These are phyloP conservation scores for Scaptomyza polygonia DNA, from an alignment of 2,888 invertebrate species.

Conservation along the genomic window DNA sequence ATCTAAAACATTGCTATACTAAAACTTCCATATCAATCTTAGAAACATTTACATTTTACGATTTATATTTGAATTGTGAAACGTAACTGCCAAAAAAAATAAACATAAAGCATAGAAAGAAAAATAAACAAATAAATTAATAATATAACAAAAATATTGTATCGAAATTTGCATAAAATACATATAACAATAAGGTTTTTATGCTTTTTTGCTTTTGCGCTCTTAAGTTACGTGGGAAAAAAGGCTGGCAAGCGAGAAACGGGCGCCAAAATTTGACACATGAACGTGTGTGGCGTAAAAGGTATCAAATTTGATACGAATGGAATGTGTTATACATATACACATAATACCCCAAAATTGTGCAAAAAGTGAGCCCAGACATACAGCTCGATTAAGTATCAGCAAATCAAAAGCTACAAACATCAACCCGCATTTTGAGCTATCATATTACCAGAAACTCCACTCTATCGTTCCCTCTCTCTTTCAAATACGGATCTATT, in stretches of 20 bases:
- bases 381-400: constrained; percentile 37
- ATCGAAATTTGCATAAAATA: constrained; percentile 49
- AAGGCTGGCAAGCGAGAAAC: constrained; percentile 29
- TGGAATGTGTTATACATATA: constrained; percentile 2
- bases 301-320: constrained; percentile 53
- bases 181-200: constrained; percentile 2
- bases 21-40: constrained; percentile 73
- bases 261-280: constrained; percentile 53
- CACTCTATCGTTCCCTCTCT: not conserved
- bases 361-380: constrained; percentile 17
- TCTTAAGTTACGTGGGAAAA: constrained; percentile 61
- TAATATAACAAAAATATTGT: constrained; percentile 40
- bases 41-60: constrained; percentile 33
- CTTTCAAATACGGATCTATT: not conserved
- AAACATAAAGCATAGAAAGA: not conserved
- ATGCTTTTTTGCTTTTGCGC: constrained; percentile 10
- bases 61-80: constrained; percentile 52
- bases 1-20: constrained; percentile 6
- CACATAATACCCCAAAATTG: constrained; percentile 1
- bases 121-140: constrained; percentile 34
- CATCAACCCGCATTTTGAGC: constrained; percentile 59
- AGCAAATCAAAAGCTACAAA: constrained; percentile 62
- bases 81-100: constrained; percentile 52
- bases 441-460: constrained; percentile 64
- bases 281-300: constrained; percentile 13